Evolutionary conservation across 2,113 vertebrate species (phyloP), one percentile per base, ranked within the genome.

Genomic region (Nannobrachium achirus): DNA sequence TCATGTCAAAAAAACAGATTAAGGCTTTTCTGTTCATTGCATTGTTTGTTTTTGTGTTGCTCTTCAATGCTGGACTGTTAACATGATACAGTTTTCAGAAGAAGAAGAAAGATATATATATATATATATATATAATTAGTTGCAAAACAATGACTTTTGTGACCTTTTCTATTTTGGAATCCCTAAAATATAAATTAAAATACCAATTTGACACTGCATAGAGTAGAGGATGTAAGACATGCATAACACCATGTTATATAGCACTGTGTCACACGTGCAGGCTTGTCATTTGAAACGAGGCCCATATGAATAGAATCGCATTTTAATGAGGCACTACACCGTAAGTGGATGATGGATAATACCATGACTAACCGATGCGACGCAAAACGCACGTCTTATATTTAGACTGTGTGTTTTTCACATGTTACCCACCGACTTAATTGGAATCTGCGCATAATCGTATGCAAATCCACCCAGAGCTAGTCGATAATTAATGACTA

Each of bases 361-460:
- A 79, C 48, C 48, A 57, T 10, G 14, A 71, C 51, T 55, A 79
- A 15, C 10, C 8, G n/a, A 42, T 38, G 8, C 45, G 59, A 50
- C 41, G 70, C 69, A 82, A 33, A 80, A 81, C 55, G 79, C 59
- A 74, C 50, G 62, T 20, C n/a, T 58, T 76, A 76, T 73, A 75
- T 86, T 73, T 80, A 84, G 71, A 75, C 63, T 55, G 13, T 72
- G 55, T 72, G 64, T 65, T 55, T 75, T 76, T 57, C 58, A 65
- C 75, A 63, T 73, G 79, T 82, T 72, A 78, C 50, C 72, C 41
- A 59, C 50, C 49, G 19, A 10, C 69, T 83, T 81, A 85, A 84
- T 73, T 79, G 71, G 69, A 87, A 88, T 63, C n/a, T 8, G 7
- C 69, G 69, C 68, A 77, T 88, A 89, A 85, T 81, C 15, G 33